phyloP scores from a whole-genome alignment of 1,140 invertebrate species.

The Phymorhynchus buccinoides region DNA sequence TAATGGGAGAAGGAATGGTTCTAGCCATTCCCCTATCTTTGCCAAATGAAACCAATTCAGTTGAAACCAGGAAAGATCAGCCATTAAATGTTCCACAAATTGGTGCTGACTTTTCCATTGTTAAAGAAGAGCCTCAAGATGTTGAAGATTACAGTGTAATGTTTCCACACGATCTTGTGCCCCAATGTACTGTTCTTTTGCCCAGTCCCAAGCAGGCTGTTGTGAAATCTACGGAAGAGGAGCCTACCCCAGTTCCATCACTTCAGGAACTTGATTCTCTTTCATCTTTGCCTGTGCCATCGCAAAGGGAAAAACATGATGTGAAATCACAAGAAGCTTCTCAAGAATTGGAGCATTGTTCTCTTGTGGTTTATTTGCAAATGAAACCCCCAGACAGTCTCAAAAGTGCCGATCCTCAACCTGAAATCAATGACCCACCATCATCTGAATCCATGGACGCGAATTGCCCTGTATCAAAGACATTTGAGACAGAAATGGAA shows the following conservation, averaged over 20 bases:
- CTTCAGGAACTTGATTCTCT: background rate
- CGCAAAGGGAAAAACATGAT: background rate
- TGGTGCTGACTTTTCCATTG: background rate
- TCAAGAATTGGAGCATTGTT: background rate
- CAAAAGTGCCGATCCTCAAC: background rate
- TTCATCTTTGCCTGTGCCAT: background rate
- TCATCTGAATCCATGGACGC: background rate
- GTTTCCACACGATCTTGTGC: background rate
- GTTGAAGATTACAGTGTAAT: background rate
- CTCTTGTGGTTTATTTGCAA: background rate
- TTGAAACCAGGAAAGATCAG: background rate
- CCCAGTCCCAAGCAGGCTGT: background rate
- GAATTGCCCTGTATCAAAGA: background rate
- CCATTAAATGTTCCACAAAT: background rate
- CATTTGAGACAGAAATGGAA: background rate
- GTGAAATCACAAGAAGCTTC: background rate
- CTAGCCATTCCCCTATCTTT: background rate
- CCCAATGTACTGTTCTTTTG: background rate
- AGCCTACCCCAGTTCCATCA: background rate
- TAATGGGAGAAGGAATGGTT: background rate
- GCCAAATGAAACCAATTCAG: background rate
- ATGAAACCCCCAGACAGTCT: background rate
- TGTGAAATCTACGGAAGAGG: background rate
- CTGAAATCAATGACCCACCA: background rate
- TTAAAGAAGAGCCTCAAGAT: slow-evolving; percentile 10